phyloP scores from a whole-genome alignment of 2,888 invertebrate species.

The Machimus rusticus region DNA sequence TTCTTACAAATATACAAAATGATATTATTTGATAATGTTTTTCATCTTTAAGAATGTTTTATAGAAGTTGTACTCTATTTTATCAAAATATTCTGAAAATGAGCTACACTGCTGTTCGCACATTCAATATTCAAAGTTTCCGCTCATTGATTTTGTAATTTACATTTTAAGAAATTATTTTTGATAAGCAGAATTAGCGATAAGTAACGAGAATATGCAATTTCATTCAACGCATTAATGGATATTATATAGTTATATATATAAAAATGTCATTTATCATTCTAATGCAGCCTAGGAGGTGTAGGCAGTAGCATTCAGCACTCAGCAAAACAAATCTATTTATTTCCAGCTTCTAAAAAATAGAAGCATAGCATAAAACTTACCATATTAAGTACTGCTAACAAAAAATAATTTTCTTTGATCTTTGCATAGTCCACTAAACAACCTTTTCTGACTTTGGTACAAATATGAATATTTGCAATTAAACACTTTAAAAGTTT shows the following conservation, averaged over 20 bases:
- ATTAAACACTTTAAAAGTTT: no score
- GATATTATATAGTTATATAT: neutral
- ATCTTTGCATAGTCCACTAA: neutral
- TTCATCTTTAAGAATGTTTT: slow-evolving; percentile 2
- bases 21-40: slow-evolving; percentile 21
- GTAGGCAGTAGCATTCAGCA: neutral
- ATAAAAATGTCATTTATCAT: neutral
- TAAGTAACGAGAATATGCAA: neutral
- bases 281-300: neutral
- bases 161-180: slow-evolving; percentile 22
- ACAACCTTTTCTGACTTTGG: neutral
- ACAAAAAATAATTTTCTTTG: no score
- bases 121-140: neutral
- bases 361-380: neutral
- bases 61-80: slow-evolving; percentile 9
- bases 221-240: neutral
- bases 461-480: neutral
- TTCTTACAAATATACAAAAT: neutral
- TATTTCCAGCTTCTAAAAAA: neutral
- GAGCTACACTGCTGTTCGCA: neutral
- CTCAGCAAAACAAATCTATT: neutral
- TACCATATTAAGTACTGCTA: no score
- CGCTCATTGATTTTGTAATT: neutral
- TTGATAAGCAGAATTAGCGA: neutral
- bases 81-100: neutral